Evolutionary conservation across 2,888 invertebrate species (phyloP), one percentile per base, ranked within the genome.

Genomic region (Spilosoma lubricipeda): DNA sequence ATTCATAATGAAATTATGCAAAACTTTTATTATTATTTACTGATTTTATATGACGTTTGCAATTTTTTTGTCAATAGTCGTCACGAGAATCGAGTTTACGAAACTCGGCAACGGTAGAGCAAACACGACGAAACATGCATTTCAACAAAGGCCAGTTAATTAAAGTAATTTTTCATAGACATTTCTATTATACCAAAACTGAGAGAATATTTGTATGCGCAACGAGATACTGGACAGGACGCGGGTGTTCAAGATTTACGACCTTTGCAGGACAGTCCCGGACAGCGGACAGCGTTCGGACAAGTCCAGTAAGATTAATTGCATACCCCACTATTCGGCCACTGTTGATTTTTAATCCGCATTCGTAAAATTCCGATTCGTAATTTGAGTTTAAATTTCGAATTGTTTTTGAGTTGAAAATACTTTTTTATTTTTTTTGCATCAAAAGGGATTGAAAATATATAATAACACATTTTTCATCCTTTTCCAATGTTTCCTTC

Each of bases 221-320:
- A 85, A 83, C 88, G 87, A 89, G 89, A 89, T 86, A 87, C 82
- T 80, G 81, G 87, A 87, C 87, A 87, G 91, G 90, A 90, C 90
- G 87, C 90, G 91, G 90, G 91, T 91, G 91, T 89, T 82, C 90
- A 89, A 91, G 92, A 92, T 92, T 92, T 92, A 92, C 90, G 89
- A 84, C 80, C 82, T 80, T 79, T 71, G 77, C 83, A 83, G 89
- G 89, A 89, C 89, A 86, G 81, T 82, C 86, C 88, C 84, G 88
- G 88, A 87, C 87, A 87, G 87, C 87, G 89, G 90, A 89, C 91
- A 89, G 86, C 82, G 89, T 85, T 86, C 87, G 88, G 90, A 89
- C 91, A 90, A 90, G 87, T 89, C 87, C 88, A 85, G 88, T 85
- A 91, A 93, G 93, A 94, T 93, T 93, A 93, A 93, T 93, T 90